Percentiles rank a stretch among this genome's conserved stretches.
Evolutionary conservation across 1,140 invertebrate genomes (phyloP).

Genomic region (Arion vulgaris): DNA sequence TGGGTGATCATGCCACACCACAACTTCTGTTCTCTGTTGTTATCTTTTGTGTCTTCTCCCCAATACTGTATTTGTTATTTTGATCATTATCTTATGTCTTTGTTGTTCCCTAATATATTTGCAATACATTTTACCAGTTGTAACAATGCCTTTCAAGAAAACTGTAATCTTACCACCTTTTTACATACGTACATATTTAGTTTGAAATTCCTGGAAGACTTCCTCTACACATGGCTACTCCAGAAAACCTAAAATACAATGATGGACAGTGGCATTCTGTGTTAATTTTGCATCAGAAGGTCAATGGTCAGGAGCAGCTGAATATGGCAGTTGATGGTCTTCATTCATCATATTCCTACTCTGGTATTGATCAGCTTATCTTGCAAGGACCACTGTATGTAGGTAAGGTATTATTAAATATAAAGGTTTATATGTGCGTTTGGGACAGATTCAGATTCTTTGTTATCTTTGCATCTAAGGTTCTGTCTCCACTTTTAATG

Average conservation of each 20-base stretch:
- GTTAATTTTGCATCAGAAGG: slow-evolving; percentile 86
- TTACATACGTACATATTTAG: not conserved
- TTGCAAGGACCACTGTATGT: slow-evolving; percentile 55
- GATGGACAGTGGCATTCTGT: slow-evolving; percentile 97
- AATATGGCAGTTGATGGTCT: slow-evolving; percentile 45
- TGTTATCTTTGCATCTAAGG: not conserved
- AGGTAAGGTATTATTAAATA: slow-evolving; percentile 36
- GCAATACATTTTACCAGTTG: too few species aligned
- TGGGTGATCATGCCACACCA: too few species aligned
- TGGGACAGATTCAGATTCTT: not conserved
- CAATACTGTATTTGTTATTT: too few species aligned
- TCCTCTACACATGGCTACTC: slow-evolving; percentile 75
- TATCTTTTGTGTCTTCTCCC: too few species aligned
- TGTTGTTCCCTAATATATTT: too few species aligned
- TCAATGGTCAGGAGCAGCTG: slow-evolving; percentile 72
- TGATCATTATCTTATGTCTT: too few species aligned
- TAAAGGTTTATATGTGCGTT: too few species aligned
- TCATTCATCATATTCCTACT: slow-evolving; percentile 52
- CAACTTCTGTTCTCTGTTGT: too few species aligned
- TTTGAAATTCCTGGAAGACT: slow-evolving; percentile 72
- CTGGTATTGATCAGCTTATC: slow-evolving; percentile 70
- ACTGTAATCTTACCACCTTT: not conserved
- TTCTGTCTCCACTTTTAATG: not conserved
- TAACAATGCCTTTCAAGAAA: too few species aligned
- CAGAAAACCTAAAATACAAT: slow-evolving; percentile 76